These are phyloP conservation scores for Embiotoca jacksoni DNA, from an alignment of 2,113 vertebrate species.

Conservation along the genomic window DNA sequence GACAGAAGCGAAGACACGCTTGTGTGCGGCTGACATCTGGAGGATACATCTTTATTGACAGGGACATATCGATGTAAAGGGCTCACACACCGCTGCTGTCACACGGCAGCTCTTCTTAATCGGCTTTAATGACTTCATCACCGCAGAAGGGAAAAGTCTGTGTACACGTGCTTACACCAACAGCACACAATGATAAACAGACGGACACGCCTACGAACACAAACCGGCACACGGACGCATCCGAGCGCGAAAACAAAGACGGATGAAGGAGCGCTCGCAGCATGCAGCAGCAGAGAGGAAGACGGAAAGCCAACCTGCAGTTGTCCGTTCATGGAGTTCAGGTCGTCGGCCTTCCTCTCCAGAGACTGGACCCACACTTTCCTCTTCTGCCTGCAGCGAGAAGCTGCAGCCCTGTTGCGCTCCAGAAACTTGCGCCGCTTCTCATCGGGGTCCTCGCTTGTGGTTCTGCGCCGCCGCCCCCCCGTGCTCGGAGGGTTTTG, in stretches of 20 bases:
- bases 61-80: constrained; percentile 83
- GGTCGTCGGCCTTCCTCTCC: constrained; percentile 96
- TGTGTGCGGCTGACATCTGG: constrained; percentile 88
- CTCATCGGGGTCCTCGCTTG: constrained; percentile 96
- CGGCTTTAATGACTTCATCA: constrained; percentile 87
- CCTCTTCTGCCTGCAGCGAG: constrained; percentile 96
- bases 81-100: constrained; percentile 81
- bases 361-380: constrained; percentile 98
- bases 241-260: constrained; percentile 13
- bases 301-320: constrained; percentile 87
- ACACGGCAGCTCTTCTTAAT: constrained; percentile 83
- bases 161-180: constrained; percentile 25
- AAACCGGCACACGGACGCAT: constrained; percentile 15
- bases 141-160: constrained; percentile 70
- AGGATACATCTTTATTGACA: constrained; percentile 91
- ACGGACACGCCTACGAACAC: constrained; percentile 15
- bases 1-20: constrained; percentile 87
- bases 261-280: constrained; percentile 1
- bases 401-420: constrained; percentile 95
- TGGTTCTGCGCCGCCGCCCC: constrained; percentile 94
- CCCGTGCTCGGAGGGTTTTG: constrained; percentile 93
- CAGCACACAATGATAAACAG: constrained; percentile 40
- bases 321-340: constrained; percentile 92
- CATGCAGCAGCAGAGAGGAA: constrained; percentile 3
- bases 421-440: constrained; percentile 98